Evolutionary conservation across 2,797 vertebrate genomes (phyloP), one percentile per base, ranked within the genome.

Genomic region (Protosalanx chinensis): DNA sequence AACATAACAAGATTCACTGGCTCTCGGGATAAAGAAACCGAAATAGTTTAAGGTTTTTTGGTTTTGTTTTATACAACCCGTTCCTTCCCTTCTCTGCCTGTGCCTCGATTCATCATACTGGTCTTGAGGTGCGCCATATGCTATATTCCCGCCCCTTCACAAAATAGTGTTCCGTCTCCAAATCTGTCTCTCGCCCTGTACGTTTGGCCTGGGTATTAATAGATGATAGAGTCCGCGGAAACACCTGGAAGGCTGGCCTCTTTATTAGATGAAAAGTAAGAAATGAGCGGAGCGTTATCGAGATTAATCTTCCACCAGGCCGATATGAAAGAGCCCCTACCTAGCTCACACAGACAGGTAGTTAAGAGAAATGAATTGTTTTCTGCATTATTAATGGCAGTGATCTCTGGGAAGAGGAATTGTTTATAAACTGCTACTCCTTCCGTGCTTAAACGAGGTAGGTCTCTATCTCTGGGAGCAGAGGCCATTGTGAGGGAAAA

Each of bases 1-100:
- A 87, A 79, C 82, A 76, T 83, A 86, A 86, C 84, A 85, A 79
- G 84, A 81, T 81, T 75, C 79, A 78, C 86, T 80, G 76, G 80
- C 81, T 85, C 68, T 70, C 76, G 71, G 83, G 82, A 81, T 77
- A 85, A 77, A 86, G 5, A 53, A 65, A 49, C 2, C 13, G 60
- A 64, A 81, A 72, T 67, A n/a, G 51, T 16, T 56, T 56, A 23
- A 4, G 8, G 51, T 74, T 64, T 71, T 66, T 37, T 33, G n/a
- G 68, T 64, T 80, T 78, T 75, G 73, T 81, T 78, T 83, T 77
- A 76, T 81, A 81, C 79, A 78, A 75, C 77, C 83, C 78, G 74
- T 86, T 89, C 78, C 72, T 77, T 7, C 30, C 32, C 6, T 79
- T 85, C 68, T 67, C 66, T 62, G 82, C 84, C 79, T 72, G 76